Base-by-base conservation (phyloP, 2,113 vertebrate species). In the Scatophagus argus region DNA sequence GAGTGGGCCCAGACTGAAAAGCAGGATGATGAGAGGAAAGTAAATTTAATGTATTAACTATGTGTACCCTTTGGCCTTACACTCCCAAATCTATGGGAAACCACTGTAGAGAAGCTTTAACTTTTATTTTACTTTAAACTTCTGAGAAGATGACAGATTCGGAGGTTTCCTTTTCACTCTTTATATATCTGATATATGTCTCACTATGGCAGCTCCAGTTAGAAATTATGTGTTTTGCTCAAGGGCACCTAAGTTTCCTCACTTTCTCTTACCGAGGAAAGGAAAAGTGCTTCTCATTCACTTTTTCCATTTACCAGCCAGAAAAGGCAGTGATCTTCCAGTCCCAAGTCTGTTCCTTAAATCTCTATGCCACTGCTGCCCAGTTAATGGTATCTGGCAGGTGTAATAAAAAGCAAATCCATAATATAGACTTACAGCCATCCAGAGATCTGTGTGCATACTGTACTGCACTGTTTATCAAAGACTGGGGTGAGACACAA, bases 361-460 rank as follows among this genome's bases (percentile, higher is more conserved):
- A 81, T 80, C 78, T 68, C 46, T 23, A 1, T 1, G 66, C 66
- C 56, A 27, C 65, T 0, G 36, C 66, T 39, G 73, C 52, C 54
- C 34, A 3, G 23, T 41, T 83, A 84, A 85, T 70, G 77, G 77
- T 32, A 70, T 84, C 84, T 87, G 82, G 58, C 85, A 86, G 82
- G 72, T 88, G 67, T 75, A 87, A 88, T 85, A 81, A 84, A 88
- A 85, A 67, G 79, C 62, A 80, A 81, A 89, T 89, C 85, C 71
- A 88, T 77, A 80, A 77, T 56, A 72, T 13, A 64, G 85, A 89
- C 36, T n/a, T 71, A 62, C 25, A 69, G 78, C 58, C 55, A 65
- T 69, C 70, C 44, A 23, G 78, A 81, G 74, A 71, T 69, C 43
- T 74, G 69, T 67, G 76, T 66, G 64, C 29, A 47, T 8, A 41